Conservation (phyloP, 2,113 vertebrate species). For the Poecile atricapillus region DNA sequence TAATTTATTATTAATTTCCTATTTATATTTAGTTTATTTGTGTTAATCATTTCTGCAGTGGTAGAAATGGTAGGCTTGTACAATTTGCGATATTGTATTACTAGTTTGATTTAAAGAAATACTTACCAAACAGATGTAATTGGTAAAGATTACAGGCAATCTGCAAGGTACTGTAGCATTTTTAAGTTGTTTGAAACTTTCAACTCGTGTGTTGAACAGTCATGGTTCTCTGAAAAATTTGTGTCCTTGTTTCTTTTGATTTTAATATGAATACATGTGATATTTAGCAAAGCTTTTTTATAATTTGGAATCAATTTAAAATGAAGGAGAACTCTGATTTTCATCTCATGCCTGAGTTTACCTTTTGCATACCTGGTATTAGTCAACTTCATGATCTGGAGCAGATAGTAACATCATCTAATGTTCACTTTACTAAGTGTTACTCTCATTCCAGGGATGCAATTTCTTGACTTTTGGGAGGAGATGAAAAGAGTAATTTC, state of each 20-base stretch:
- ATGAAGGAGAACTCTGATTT: neutral
- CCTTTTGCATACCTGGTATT: neutral
- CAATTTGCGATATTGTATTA: neutral
- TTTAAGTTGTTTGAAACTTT: neutral
- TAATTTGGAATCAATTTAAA: neutral
- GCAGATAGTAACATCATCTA: neutral
- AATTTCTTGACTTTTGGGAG: conserved; percentile 72
- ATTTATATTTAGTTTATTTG: neutral
- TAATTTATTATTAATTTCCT: no score
- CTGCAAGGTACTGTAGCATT: neutral
- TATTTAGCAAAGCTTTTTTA: neutral
- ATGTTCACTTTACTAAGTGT: neutral
- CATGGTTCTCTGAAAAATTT: neutral
- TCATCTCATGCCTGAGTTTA: neutral
- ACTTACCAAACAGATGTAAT: neutral
- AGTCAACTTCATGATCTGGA: neutral
- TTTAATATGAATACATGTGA: neutral
- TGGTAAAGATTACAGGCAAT: neutral
- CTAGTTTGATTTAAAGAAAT: neutral
- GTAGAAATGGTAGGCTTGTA: neutral
- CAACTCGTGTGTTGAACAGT: neutral
- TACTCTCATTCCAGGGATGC: conserved; percentile 70
- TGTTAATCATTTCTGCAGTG: neutral
- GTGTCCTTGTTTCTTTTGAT: neutral
- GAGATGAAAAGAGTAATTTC: conserved; percentile 70